Conservation (phyloP, 2,888 invertebrate species). For the Trichopria drosophilae region DNA sequence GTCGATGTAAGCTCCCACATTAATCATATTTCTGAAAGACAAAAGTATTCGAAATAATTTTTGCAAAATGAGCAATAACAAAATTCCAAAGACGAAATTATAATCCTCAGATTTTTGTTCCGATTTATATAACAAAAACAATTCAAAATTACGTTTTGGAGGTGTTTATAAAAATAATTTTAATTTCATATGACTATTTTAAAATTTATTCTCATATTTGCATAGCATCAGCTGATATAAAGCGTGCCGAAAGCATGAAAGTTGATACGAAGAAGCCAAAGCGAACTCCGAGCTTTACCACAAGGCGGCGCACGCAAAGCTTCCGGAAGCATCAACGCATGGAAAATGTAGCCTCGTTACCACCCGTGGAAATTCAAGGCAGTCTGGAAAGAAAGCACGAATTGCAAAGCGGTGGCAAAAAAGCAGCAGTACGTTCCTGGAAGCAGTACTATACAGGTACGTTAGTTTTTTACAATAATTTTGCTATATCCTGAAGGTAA, state of each 20-base stretch:
- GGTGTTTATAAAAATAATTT: too few species aligned
- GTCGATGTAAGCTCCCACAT: constrained; percentile 59
- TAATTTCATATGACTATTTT: constrained; percentile 13
- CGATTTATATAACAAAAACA: too few species aligned
- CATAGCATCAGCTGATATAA: constrained; percentile 62
- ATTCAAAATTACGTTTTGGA: too few species aligned
- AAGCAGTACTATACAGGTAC: constrained; percentile 81
- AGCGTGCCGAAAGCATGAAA: constrained; percentile 90
- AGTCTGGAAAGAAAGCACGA: constrained; percentile 93
- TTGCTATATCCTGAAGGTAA: neutral
- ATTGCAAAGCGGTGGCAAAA: constrained; percentile 88
- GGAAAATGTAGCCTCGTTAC: constrained; percentile 67
- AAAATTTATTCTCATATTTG: constrained; percentile 13
- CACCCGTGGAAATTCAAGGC: constrained; percentile 91
- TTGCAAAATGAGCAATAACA: too few species aligned
- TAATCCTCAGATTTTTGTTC: too few species aligned
- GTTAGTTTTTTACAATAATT: neutral
- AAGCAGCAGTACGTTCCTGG: constrained; percentile 95
- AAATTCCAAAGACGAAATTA: too few species aligned
- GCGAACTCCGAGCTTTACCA: constrained; percentile 93
- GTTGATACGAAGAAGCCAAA: constrained; percentile 79
- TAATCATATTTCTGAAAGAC: constrained; percentile 1
- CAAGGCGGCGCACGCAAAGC: constrained; percentile 84
- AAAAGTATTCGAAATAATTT: too few species aligned
- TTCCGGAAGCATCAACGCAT: constrained; percentile 74